A percentile compares a stretch with the other conserved stretches of the same genome.
These are phyloP conservation scores for Cyclargus thomasi DNA, from an alignment of 1,140 invertebrate species.

Conservation along the genomic window DNA sequence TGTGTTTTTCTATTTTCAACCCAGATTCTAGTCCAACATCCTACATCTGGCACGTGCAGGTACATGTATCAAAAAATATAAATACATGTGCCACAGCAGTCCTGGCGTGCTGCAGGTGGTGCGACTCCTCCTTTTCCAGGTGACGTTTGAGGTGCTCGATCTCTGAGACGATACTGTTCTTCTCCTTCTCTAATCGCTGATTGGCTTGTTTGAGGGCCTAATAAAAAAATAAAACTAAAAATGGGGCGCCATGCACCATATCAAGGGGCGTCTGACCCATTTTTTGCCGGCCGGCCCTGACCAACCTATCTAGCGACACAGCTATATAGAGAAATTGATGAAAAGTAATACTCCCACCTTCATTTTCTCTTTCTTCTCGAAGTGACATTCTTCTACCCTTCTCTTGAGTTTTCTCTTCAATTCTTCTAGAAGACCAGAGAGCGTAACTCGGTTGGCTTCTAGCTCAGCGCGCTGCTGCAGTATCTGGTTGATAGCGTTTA, in stretches of 20 bases:
- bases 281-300: too few relatives aligned
- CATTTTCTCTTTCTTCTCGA: conserved; percentile 62
- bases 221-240: conserved; percentile 6
- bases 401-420: conserved; percentile 57
- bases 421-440: conserved; percentile 56
- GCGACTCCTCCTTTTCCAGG: conserved; percentile 54
- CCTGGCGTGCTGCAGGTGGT: conserved; percentile 61
- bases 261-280: too few relatives aligned
- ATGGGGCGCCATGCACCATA: too few relatives aligned
- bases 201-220: conserved; percentile 61
- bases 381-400: conserved; percentile 57
- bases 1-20: too few relatives aligned
- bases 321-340: too few relatives aligned
- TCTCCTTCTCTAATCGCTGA: conserved; percentile 53
- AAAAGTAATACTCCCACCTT: conserved; percentile 34
- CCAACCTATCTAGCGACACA: too few relatives aligned
- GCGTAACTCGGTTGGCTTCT: conserved; percentile 50
- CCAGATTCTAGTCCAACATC: too few relatives aligned
- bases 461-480: conserved; percentile 59
- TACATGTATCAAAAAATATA: too few relatives aligned
- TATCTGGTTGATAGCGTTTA: conserved; percentile 60
- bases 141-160: conserved; percentile 60
- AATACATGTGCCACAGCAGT: conserved; percentile 51
- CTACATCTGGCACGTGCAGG: too few relatives aligned
- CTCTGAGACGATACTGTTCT: conserved; percentile 45